phyloP scores from a whole-genome alignment of 2,888 invertebrate genomes.

The Euphydryas editha region DNA sequence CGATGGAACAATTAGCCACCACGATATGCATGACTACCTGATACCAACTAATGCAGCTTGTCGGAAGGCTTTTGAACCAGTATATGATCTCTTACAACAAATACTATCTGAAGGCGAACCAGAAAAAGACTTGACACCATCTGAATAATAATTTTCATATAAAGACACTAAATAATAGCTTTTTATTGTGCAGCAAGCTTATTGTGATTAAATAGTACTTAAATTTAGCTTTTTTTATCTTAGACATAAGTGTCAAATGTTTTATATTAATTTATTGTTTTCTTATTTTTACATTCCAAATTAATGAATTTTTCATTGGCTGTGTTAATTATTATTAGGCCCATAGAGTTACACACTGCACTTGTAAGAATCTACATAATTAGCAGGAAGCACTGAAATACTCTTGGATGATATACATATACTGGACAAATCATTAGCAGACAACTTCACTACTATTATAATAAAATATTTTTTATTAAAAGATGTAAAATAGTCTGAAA shows the following conservation, averaged over 20 bases:
- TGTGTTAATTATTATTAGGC: conserved; percentile 55
- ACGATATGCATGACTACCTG: conserved; percentile 96
- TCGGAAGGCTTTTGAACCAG: conserved; percentile 93
- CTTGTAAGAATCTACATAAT: conserved; percentile 11
- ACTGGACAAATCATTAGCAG: conserved; percentile 9
- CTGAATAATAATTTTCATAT: conserved; percentile 78
- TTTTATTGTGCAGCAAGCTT: conserved; percentile 69
- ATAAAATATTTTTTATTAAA: conserved; percentile 3
- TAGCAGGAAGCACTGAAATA: conserved; percentile 9
- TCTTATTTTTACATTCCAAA: conserved; percentile 71
- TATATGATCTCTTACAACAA: conserved; percentile 91
- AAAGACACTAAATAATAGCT: conserved; percentile 47
- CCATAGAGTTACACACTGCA: conserved; percentile 23
- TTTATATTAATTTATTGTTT: conserved; percentile 48
- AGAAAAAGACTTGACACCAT: conserved; percentile 89
- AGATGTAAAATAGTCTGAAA: conserved; percentile 8
- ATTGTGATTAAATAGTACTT: conserved; percentile 80
- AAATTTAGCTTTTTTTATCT: conserved; percentile 77
- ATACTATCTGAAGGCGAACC: conserved; percentile 89
- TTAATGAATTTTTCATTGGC: conserved; percentile 66
- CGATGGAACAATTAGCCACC: conserved; percentile 92
- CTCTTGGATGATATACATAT: conserved; percentile 11
- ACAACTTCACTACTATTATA: conserved; percentile 6
- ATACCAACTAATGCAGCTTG: conserved; percentile 94
- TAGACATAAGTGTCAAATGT: conserved; percentile 62